Base-by-base conservation (phyloP, 2,888 invertebrate species). In the Acleris emargana region DNA sequence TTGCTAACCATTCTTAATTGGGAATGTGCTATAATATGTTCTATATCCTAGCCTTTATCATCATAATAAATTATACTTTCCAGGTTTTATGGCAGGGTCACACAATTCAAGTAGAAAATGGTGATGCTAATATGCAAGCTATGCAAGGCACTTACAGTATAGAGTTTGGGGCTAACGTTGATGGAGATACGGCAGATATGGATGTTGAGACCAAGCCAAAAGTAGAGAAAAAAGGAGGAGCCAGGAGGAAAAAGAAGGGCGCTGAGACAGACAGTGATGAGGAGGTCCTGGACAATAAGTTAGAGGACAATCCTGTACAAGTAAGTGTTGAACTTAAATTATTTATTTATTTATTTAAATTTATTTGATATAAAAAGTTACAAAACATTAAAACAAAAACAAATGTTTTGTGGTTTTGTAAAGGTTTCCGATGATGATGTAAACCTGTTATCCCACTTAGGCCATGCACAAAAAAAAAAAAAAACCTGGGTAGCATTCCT, bases 41-140 rank as follows among this genome's bases (percentile, higher is more conserved):
- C 13, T 4, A 9, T 20, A 13, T 28, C 13, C 11, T 45, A 28
- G 9, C 43, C 42, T n/a, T 11, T 52, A 3, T 28, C 18, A 20
- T 64, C 13, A 59, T 18, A 45, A 38, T 16, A 52, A 11, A 11
- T 49, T 45, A 45, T 53, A 61, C 38, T 61, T 89, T 92, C 62
- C 83, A 94, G 94, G 94, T 94, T 54, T 91, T 94, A 73, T 95
- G 95, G 95, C 94, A 94, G 87, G 94, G 94, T 18, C 94, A 94
- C 75, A 93, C 94, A n/a, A 94, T 94, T 68, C 94, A 94, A 85
- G 94, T 94, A 13, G 94, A 94, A 72, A 93, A 93, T 81, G 90
- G 91, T 38, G 84, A 88, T 60, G 86, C 81, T 9, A 89, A 82
- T 70, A 79, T 92, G 67, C 89, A 89, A 72, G 79, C 76, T 5